Conservation (phyloP, 2,888 invertebrate species). For the Stenichneumon culpator region DNA sequence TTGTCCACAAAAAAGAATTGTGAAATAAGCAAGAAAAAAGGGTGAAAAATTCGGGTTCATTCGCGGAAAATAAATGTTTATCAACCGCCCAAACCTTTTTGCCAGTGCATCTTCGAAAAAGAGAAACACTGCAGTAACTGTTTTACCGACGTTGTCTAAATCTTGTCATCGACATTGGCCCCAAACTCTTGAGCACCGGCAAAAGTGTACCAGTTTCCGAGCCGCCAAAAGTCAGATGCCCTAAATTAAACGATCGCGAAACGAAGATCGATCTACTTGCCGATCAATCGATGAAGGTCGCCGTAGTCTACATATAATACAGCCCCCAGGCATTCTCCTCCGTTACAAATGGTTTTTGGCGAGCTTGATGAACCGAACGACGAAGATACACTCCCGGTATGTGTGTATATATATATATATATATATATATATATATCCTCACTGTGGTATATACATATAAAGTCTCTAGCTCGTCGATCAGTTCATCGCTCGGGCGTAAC, state of each 20-base stretch:
- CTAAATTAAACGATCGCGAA: neutral
- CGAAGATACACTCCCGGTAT: conserved; percentile 33
- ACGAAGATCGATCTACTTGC: conserved; percentile 15
- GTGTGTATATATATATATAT: neutral
- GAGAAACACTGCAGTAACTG: no score
- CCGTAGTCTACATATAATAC: neutral
- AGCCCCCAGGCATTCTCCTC: neutral
- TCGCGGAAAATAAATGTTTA: no score
- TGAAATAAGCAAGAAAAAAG: no score
- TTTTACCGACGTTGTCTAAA: no score
- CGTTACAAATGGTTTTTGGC: conserved; percentile 54
- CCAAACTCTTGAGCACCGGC: no score
- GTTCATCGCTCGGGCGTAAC: conserved; percentile 60
- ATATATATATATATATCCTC: neutral
- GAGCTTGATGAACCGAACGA: conserved; percentile 57
- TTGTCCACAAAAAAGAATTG: no score
- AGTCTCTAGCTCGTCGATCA: conserved; percentile 59
- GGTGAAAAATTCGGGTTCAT: no score
- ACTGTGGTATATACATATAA: neutral
- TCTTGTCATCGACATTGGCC: no score
- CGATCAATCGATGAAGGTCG: conserved; percentile 38
- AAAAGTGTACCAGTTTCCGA: no score
- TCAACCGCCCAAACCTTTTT: no score
- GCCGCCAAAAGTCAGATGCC: no score
- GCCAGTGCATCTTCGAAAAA: no score